These are phyloP conservation scores for Talpa occidentalis DNA, from an alignment of 2,113 vertebrate genomes.

Conservation along the genomic window DNA sequence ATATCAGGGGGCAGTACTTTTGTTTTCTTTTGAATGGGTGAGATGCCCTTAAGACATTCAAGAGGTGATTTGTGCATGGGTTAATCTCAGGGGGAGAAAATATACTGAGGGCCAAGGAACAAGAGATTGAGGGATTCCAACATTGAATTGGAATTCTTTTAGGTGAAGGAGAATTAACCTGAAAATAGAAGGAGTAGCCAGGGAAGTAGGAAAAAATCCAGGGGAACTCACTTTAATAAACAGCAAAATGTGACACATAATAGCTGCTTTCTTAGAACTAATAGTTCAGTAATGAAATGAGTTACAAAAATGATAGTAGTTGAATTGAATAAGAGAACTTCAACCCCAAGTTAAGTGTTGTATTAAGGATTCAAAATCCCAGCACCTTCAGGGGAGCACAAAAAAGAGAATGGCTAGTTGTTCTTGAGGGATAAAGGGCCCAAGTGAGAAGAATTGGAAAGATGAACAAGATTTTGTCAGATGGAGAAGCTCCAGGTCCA, in stretches of 20 bases:
- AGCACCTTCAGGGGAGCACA: neutral
- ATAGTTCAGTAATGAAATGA: neutral
- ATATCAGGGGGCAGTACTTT: neutral
- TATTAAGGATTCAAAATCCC: neutral
- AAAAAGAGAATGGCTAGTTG: neutral
- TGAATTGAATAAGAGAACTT: neutral
- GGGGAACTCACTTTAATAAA: neutral
- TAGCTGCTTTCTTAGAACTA: neutral
- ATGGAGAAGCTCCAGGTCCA: neutral
- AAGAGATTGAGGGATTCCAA: neutral
- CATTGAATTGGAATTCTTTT: neutral
- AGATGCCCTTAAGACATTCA: neutral
- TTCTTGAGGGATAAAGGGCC: neutral
- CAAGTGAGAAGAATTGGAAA: neutral
- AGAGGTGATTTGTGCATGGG: neutral
- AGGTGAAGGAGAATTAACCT: neutral
- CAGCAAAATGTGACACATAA: neutral
- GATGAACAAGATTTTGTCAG: neutral
- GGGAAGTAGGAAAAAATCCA: neutral
- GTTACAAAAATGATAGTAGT: neutral
- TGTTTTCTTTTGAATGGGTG: slow-evolving; percentile 33
- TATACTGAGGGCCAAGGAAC: neutral
- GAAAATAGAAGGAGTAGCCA: neutral
- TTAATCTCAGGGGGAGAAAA: slow-evolving; percentile 23
- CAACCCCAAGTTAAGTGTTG: neutral